Conservation (phyloP, 1,140 invertebrate genomes). For the Pollicipes pollicipes region DNA sequence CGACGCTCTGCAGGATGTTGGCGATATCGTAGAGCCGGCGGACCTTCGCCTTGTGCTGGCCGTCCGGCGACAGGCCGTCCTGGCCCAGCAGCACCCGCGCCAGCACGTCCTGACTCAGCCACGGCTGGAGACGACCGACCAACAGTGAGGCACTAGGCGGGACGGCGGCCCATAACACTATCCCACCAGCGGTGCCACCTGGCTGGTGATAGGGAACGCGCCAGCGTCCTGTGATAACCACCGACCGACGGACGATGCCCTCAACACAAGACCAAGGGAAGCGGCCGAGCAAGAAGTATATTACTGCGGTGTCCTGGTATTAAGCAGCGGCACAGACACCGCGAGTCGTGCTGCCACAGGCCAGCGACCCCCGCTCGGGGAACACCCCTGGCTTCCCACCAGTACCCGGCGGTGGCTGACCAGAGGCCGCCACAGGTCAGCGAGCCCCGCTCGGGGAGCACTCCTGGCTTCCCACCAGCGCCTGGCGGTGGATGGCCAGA, state of each 20-base stretch:
- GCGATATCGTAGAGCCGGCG: conserved; percentile 53
- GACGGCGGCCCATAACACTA: too few species aligned
- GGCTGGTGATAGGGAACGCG: too few species aligned
- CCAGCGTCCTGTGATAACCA: too few species aligned
- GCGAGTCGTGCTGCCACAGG: neutral
- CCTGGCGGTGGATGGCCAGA: too few species aligned
- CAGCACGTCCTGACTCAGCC: conserved; percentile 45
- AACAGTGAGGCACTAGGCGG: too few species aligned
- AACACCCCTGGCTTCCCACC: neutral
- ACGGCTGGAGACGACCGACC: too few species aligned
- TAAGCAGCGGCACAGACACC: conserved; percentile 1
- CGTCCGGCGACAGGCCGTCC: conserved; percentile 21
- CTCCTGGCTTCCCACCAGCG: too few species aligned
- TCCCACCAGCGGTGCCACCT: too few species aligned
- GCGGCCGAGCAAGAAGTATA: conserved; percentile 37
- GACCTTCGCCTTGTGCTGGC: conserved; percentile 43
- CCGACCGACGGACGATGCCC: too few species aligned
- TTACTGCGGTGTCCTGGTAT: conserved; percentile 12
- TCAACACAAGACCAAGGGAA: too few species aligned
- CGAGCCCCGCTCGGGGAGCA: too few species aligned
- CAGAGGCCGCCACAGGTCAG: too few species aligned
- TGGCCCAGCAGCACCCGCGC: conserved; percentile 42
- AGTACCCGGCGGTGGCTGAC: neutral
- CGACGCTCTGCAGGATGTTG: conserved; percentile 35
- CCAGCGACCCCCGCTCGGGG: neutral